Conservation (phyloP, 1,140 invertebrate genomes). For the Scylla paramamosain region DNA sequence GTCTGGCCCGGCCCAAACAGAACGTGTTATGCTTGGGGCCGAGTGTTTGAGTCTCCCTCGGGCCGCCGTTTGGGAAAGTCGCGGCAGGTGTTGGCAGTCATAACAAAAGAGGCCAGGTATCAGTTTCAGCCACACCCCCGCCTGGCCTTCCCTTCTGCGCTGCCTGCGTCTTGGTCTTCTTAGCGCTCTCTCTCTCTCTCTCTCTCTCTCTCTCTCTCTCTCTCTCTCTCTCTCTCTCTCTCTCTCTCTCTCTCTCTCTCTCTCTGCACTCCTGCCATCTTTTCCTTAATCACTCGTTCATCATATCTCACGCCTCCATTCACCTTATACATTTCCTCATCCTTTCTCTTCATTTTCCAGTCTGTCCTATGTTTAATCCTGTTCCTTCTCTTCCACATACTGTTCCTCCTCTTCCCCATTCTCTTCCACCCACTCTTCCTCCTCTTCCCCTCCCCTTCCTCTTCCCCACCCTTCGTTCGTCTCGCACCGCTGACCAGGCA, state of each 20-base stretch:
- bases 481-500: not conserved
- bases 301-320: no score
- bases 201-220: no score
- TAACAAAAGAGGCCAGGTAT: not conserved
- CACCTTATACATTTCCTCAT: not conserved
- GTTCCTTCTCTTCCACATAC: not conserved
- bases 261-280: no score
- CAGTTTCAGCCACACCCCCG: not conserved
- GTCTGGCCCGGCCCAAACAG: not conserved
- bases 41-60: conserved; percentile 17
- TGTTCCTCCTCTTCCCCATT: not conserved
- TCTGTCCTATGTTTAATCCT: not conserved
- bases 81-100: not conserved
- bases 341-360: not conserved
- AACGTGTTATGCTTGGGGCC: not conserved
- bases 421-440: not conserved
- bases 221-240: no score
- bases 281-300: no score
- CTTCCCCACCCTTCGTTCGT: not conserved
- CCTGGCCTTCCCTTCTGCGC: not conserved
- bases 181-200: no score
- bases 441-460: not conserved
- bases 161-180: no score
- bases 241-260: no score
- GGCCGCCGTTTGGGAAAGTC: not conserved